Evolutionary conservation across 2,888 invertebrate genomes (phyloP).

Genomic region (Chirona hameri): DNA sequence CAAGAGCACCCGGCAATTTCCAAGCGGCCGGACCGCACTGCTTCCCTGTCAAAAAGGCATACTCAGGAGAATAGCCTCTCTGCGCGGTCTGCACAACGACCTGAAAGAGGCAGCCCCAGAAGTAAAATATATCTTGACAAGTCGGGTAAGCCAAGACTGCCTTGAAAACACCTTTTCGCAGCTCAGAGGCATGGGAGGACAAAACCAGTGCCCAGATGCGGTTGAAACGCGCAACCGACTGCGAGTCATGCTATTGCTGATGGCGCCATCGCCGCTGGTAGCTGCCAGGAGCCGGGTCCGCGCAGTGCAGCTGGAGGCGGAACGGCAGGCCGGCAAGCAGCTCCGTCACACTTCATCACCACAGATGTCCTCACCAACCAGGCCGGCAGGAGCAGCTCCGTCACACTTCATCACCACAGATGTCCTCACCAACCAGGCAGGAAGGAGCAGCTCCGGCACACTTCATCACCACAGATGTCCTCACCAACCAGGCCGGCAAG

Average conservation of each 20-base stretch:
- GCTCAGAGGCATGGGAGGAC: neutral
- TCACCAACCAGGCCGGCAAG: no score
- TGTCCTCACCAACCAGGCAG: no score
- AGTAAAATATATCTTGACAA: neutral
- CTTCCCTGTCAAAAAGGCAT: neutral
- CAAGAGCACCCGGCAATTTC: no score
- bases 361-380: no score
- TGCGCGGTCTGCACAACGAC: neutral
- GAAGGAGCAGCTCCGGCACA: no score
- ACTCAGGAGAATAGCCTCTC: neutral
- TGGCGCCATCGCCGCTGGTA: neutral
- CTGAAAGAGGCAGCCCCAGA: neutral
- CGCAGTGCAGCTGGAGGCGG: neutral
- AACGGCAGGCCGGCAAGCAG: no score
- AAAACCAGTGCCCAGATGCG: neutral
- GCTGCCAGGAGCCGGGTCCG: neutral
- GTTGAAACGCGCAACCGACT: neutral
- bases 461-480: no score
- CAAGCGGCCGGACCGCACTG: no score
- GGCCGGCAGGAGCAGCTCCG: no score
- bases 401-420: no score
- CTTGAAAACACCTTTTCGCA: neutral
- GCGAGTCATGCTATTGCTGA: neutral
- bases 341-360: no score
- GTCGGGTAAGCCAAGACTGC: neutral